Evolutionary conservation across 2,113 vertebrate species (phyloP).

Genomic region (Pseudorasbora parva): DNA sequence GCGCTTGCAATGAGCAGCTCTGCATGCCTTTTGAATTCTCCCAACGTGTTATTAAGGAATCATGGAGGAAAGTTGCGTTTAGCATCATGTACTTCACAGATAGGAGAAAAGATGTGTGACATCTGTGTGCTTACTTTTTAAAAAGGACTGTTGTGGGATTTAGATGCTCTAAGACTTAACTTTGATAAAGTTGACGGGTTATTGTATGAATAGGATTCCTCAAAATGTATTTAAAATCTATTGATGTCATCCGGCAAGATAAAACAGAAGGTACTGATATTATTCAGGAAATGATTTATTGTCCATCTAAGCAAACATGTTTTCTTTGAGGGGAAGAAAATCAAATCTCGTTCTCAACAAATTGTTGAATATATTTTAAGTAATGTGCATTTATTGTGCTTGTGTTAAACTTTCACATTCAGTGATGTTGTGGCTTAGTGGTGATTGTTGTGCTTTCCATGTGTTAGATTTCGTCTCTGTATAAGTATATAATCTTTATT

Average conservation of each 20-base stretch:
- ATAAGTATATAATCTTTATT: constrained; percentile 62
- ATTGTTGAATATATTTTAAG: constrained; percentile 66
- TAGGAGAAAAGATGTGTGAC: constrained; percentile 14
- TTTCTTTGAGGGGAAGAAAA: constrained; percentile 46
- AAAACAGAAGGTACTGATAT: constrained; percentile 40
- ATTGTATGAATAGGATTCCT: constrained; percentile 2
- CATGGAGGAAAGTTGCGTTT: background rate
- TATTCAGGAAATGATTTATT: constrained; percentile 53
- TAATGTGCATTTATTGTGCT: constrained; percentile 64
- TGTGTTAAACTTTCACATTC: constrained; percentile 54
- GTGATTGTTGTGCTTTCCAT: constrained; percentile 65
- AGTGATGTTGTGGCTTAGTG: constrained; percentile 54
- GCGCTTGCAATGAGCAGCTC: background rate
- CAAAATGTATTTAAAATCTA: constrained; percentile 14
- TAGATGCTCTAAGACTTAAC: constrained; percentile 8
- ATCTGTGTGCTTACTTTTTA: background rate
- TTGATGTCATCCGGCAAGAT: constrained; percentile 15
- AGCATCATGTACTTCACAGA: background rate
- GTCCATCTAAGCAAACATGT: constrained; percentile 35
- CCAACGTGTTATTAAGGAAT: constrained; percentile 6
- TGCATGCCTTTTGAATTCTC: constrained; percentile 18
- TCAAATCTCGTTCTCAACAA: constrained; percentile 56
- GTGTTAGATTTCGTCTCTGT: constrained; percentile 66
- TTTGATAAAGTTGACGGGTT: background rate
- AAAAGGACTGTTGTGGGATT: background rate